A percentile compares a stretch with the other conserved stretches of the same genome.
Conservation (phyloP, 2,888 invertebrate species). For the Halictus ligatus region DNA sequence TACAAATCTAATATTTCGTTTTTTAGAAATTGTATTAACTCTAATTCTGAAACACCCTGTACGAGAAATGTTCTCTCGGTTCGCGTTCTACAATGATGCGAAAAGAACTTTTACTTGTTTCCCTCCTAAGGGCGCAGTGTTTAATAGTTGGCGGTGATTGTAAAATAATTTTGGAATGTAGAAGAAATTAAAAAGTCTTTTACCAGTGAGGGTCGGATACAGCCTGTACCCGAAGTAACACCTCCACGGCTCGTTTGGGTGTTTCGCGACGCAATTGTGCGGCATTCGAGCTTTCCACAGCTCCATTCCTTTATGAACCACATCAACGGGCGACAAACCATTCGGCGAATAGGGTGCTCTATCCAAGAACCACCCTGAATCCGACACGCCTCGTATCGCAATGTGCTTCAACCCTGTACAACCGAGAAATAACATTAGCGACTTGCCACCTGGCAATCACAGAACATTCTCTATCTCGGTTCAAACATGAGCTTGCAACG, state of each 20-base stretch:
- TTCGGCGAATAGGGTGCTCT: conserved; percentile 90
- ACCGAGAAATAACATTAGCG: conserved; percentile 5
- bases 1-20: not conserved
- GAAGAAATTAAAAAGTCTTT: conserved; percentile 68
- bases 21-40: not conserved
- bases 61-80: not conserved
- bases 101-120: not conserved
- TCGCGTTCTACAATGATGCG: not conserved
- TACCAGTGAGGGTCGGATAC: conserved; percentile 93
- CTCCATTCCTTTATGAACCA: conserved; percentile 90
- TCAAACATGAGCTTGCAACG: not conserved
- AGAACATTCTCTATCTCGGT: not conserved
- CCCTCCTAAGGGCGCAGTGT: too few species aligned
- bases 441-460: not conserved
- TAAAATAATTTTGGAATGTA: not conserved
- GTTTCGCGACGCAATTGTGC: conserved; percentile 89
- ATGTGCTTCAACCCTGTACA: conserved; percentile 85
- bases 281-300: conserved; percentile 93
- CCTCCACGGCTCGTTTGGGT: conserved; percentile 92
- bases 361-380: conserved; percentile 98
- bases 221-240: conserved; percentile 96
- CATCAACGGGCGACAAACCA: conserved; percentile 87
- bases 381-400: conserved; percentile 93
- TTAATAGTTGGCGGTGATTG: not conserved
- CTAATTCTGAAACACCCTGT: not conserved